Evolutionary conservation across 30 jellyfish, hydroid and myxozoan species (phyloP), one percentile per base, ranked within the genome.

Genomic region (Aurelia sp.): DNA sequence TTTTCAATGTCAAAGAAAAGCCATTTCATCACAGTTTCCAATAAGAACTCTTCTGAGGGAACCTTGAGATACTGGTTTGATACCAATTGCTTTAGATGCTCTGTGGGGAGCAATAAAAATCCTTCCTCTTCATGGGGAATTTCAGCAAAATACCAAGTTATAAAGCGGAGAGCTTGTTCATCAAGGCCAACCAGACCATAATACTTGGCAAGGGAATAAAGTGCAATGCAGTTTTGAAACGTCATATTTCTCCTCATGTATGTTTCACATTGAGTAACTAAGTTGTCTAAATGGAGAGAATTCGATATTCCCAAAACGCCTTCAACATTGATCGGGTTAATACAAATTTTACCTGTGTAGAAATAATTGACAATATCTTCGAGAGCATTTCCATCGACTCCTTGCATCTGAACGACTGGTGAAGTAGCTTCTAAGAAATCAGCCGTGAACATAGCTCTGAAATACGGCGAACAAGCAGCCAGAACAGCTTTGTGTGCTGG

Each of bases 401-500:
- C 90, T 80, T 87, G 91, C 87, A 92, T 70, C 48, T 89, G 80
- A 7, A 92, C 76, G 52, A 61, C 67, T 61, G 97, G 96, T 65
- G 65, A 82, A 22, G 63, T 62, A 27, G 98, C 95, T 47, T 92
- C 98, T 33, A 92, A 13, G 67, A 92, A 92, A 63, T 92, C 96
- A 33, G 97, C 80, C 5, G 98, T 84, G 76, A 92, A 92, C 98
- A 92, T 92, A 40, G 97, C 97, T 59, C 98, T 86, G 90, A 92
- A 92, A 67, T 92, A 92, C 59, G 98, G 98, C 40, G 98, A 92
- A 83, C 97, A 92, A 61, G 98, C 98, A 8, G 97, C 96, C 89
- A 92, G 58, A 65, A 92, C 98, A 17, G 92, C 98, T 55, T 83
- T 81, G 81, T 92, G 98, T 13, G 97, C 98, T 13, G 96, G 97